Evolutionary conservation across 2,113 vertebrate genomes (phyloP).

Genomic region (Strix aluco): DNA sequence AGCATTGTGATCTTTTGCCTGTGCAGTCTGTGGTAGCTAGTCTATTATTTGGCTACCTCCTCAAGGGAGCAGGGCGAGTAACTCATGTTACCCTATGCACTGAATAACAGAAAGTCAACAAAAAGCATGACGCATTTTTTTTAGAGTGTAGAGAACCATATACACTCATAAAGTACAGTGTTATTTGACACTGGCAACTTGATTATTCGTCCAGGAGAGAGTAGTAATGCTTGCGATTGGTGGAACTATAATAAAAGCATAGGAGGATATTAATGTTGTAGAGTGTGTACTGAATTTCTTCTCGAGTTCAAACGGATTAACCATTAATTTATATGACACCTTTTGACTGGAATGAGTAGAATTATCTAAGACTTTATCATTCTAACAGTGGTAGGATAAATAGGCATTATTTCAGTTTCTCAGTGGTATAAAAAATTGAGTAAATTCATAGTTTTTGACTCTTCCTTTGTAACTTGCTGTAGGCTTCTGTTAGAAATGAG

Average conservation of each 20-base stretch:
- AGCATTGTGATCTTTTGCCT: constrained; percentile 83
- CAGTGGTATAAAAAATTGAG: background rate
- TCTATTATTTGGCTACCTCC: background rate
- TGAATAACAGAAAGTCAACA: background rate
- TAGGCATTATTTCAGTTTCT: background rate
- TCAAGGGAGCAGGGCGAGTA: background rate
- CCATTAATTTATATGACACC: background rate
- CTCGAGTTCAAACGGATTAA: background rate
- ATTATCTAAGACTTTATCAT: background rate
- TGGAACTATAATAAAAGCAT: background rate
- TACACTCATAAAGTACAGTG: background rate
- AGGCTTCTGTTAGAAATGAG: background rate
- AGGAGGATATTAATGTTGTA: background rate
- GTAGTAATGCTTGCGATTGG: background rate
- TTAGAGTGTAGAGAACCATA: background rate
- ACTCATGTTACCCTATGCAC: background rate
- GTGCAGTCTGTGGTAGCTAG: background rate
- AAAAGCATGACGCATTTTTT: background rate
- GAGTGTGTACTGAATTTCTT: background rate
- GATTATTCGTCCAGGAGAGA: background rate
- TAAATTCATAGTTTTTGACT: background rate
- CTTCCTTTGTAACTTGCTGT: background rate
- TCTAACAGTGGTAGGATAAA: background rate
- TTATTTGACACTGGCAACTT: background rate
- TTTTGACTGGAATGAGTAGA: background rate